These are phyloP conservation scores for Uropsilus gracilis DNA, from an alignment of 2,113 vertebrate species.

Conservation along the genomic window DNA sequence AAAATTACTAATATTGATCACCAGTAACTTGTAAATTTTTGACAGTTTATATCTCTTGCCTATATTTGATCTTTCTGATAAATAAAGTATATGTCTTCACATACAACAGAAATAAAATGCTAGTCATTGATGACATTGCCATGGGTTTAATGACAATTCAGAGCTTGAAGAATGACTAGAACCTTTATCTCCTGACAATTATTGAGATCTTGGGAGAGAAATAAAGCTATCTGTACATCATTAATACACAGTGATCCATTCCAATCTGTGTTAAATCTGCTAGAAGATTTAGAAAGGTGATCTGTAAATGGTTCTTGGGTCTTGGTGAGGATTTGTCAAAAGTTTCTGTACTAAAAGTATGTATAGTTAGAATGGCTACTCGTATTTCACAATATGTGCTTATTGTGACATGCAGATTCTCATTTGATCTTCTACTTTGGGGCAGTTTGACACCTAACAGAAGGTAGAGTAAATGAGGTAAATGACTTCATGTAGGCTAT, in stretches of 20 bases:
- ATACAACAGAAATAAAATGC: background rate
- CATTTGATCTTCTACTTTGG: background rate
- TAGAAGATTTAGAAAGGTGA: background rate
- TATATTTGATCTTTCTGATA: background rate
- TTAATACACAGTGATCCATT: background rate
- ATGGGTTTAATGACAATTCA: constrained; percentile 14
- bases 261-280: background rate
- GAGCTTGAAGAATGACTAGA: background rate
- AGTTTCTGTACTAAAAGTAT: background rate
- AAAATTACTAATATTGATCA: background rate
- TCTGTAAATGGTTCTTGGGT: background rate
- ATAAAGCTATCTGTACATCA: background rate
- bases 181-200: background rate
- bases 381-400: background rate
- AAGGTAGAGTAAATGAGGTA: background rate
- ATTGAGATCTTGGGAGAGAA: background rate
- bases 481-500: background rate
- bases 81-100: background rate
- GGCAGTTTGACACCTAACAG: background rate
- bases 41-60: background rate
- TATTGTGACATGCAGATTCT: background rate
- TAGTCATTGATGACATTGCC: background rate
- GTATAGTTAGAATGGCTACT: background rate
- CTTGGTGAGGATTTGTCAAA: background rate
- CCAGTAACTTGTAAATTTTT: background rate